Evolutionary conservation across 2,888 invertebrate species (phyloP), one percentile per base, ranked within the genome.

Genomic region (Sminthurides aquaticus): DNA sequence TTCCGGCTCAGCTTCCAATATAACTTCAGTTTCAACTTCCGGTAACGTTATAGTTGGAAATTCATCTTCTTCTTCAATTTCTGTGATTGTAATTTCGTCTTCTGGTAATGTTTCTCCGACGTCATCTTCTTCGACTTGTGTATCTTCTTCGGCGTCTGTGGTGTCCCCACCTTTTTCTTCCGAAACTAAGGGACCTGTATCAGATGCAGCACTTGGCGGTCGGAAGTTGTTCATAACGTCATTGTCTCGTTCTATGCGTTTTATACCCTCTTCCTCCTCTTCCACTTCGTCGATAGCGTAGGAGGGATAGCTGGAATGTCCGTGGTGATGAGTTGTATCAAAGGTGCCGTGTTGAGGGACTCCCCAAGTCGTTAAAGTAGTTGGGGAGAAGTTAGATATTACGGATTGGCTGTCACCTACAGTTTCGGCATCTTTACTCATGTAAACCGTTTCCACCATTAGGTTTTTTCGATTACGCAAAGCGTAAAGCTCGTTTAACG

Each of bases 361-460:
- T 8, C 64, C 59, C 54, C 54, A 59, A 25, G 60, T 26, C 3
- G 59, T 29, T 2, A 49, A 58, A 1, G 48, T 48, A 3, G 58
- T 54, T 3, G 52, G 27, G 5, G 26, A 28, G 18, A 54, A 58
- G 24, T 58, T 55, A 24, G 64, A 59, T 22, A 64, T 52, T 25
- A 48, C 59, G 3, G 64, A 59, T 26, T 58, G 49, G 3, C 59
- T 58, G 15, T 54, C 54, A 11, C 54, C 25, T 11, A 58, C 55
- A 5, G 26, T 52, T 22, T 61, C 61, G 2, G 34, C 25, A n/a
- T 29, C 48, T 26, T 64, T 55, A 18, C 64, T 62, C 59, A 56
- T 26, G 54, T 55, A 67, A 2, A 67, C 1, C 2, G 62, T 67
- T 28, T 65, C 62, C 22, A 67, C 62, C 49, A 58, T 56, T n/a